Conservation (phyloP, 2,888 invertebrate genomes). For the Iphiclides podalirius region DNA sequence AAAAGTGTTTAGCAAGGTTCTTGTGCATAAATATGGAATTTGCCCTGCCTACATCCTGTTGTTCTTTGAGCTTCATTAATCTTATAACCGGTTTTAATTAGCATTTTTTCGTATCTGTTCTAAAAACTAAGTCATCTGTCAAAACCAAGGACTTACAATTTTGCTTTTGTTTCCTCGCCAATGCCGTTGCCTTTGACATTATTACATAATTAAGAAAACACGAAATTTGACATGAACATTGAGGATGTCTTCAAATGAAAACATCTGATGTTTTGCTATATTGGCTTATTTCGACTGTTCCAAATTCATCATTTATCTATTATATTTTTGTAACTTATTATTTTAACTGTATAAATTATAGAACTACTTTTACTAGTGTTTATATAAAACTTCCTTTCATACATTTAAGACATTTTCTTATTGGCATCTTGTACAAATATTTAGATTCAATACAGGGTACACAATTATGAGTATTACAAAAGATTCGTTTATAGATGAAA, state of each 20-base stretch:
- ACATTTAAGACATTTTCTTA: no score
- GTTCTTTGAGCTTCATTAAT: slow-evolving; percentile 11
- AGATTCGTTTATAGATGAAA: no score
- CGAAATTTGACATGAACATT: slow-evolving; percentile 2
- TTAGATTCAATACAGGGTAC: no score
- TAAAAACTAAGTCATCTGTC: slow-evolving; percentile 22
- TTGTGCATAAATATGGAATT: slow-evolving; percentile 9
- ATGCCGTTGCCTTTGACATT: slow-evolving; percentile 15
- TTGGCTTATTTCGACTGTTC: no score
- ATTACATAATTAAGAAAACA: slow-evolving; percentile 6
- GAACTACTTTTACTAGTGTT: not conserved
- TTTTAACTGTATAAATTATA: not conserved
- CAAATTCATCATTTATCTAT: not conserved
- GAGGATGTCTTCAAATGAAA: slow-evolving; percentile 2
- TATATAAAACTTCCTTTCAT: no score
- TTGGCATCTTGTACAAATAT: no score
- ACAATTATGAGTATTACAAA: no score
- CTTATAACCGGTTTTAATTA: slow-evolving; percentile 21
- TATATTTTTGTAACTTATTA: not conserved
- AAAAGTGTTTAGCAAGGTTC: not conserved
- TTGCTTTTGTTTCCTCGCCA: slow-evolving; percentile 15
- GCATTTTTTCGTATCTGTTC: slow-evolving; percentile 13
- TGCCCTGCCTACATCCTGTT: slow-evolving; percentile 20
- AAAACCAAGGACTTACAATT: slow-evolving; percentile 15
- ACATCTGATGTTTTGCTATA: no score